phyloP scores from a whole-genome alignment of 2,113 vertebrate genomes.

The Syrmaticus mikado region DNA sequence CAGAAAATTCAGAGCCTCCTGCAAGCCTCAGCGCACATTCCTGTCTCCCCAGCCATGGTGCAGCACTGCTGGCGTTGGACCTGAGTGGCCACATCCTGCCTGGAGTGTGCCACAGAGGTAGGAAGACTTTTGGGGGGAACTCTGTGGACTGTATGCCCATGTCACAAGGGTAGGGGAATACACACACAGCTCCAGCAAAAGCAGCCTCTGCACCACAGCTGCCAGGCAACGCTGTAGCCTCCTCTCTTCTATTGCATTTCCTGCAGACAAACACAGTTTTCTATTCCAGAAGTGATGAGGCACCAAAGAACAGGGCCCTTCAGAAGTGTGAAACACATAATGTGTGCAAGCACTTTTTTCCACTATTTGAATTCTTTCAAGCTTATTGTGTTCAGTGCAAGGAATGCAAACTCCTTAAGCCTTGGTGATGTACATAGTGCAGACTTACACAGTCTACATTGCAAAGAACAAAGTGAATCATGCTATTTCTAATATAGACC shows the following conservation, averaged over 20 bases:
- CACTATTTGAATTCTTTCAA: background rate
- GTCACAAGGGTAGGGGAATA: accelerated
- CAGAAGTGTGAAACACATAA: background rate
- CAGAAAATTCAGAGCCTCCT: background rate
- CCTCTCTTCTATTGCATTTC: background rate
- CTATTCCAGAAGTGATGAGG: background rate
- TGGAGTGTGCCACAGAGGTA: background rate
- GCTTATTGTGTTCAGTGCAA: accelerated
- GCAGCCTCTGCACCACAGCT: accelerated
- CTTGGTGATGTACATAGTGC: background rate
- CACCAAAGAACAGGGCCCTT: background rate
- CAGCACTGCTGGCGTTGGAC: background rate
- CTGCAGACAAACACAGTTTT: accelerated
- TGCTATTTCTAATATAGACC: accelerated
- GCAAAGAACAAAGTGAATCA: background rate
- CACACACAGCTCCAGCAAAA: accelerated
- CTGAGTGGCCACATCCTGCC: background rate
- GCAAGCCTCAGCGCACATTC: background rate
- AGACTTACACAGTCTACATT: background rate
- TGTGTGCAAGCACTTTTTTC: background rate
- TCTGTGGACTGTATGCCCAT: background rate
- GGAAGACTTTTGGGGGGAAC: background rate
- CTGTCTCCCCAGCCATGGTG: background rate
- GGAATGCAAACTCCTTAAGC: background rate
- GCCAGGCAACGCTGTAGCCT: background rate